Base-by-base conservation (phyloP, 64 coral and sea anemone species). In the Stichodactyla helianthus region DNA sequence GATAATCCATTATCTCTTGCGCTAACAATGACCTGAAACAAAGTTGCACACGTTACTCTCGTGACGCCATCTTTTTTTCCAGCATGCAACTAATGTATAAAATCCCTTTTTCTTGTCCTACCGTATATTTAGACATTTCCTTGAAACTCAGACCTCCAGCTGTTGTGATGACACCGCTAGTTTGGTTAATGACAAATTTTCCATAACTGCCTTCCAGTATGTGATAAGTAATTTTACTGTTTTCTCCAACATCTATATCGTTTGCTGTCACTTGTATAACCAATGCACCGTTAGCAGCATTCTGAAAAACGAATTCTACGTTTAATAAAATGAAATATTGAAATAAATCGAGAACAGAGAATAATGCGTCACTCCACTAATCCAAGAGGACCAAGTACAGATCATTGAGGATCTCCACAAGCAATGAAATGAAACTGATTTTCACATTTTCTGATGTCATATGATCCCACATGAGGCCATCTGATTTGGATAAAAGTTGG, bases 121-220 rank as follows among this genome's bases (percentile, higher is more conserved):
- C 88, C 88, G 16, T 50, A 20, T 90, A 90, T 28, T 85, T 79
- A 14, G 77, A 12, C 13, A 17, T 79, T 79, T 79, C 63, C 20
- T 90, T 58, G 14, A 56, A 22, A 0, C 67, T 97, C 95, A 56
- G 93, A 55, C 44, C n/a, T 10, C 17, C 86, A 16, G 55, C 44
- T 10, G 89, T 93, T 0, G 20, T 97, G 10, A 97, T 85, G 54
- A 88, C 82, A 74, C 95, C 95, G 17, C 89, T 91, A 13, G 6
- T 53, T 5, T 57, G 64, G 65, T 93, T 83, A 35, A 97, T 93
- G 13, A 23, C 20, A 55, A 97, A 97, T 64, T 93, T 89, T 10
- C 89, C 89, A 59, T 52, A 22, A 64, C 71, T 88, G 59, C 95
- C 95, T 53, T 87, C 64, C 26, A 82, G 52, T 17, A 97, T 91